These are phyloP conservation scores for Pterobdella sp. DNA, from an alignment of 2,888 invertebrate genomes.

Conservation along the genomic window DNA sequence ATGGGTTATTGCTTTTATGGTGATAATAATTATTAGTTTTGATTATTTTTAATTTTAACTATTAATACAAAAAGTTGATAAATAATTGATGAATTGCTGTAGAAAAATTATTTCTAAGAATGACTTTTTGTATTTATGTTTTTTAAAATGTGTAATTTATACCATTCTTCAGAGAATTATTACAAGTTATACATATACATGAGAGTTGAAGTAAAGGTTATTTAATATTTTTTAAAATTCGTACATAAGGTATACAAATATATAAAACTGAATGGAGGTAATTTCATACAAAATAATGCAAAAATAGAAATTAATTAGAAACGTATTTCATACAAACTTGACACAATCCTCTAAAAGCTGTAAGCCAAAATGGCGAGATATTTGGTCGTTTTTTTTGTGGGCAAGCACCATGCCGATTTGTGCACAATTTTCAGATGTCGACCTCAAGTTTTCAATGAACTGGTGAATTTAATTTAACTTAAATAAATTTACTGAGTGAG, in stretches of 20 bases:
- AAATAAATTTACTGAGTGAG: no score
- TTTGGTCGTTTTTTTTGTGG: conserved; percentile 65
- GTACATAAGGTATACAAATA: neutral
- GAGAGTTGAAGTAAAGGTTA: no score
- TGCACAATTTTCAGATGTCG: conserved; percentile 76
- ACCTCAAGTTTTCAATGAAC: conserved; percentile 63
- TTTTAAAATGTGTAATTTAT: no score
- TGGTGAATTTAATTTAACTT: conserved; percentile 33
- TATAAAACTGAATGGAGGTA: neutral
- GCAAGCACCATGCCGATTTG: conserved; percentile 75
- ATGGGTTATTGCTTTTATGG: neutral
- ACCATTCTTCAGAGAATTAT: no score
- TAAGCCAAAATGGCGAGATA: conserved; percentile 80
- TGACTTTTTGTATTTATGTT: no score
- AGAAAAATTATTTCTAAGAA: no score
- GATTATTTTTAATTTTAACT: neutral
- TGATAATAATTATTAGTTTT: neutral
- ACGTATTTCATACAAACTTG: conserved; percentile 56
- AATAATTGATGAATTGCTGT: neutral
- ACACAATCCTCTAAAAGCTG: conserved; percentile 87
- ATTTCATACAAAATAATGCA: neutral
- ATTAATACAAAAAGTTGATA: neutral
- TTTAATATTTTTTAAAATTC: no score
- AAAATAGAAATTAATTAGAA: conserved; percentile 33
- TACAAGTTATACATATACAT: no score